A percentile compares a stretch with the other conserved stretches of the same genome.
These are phyloP conservation scores for Carterocephalus palaemon DNA, from an alignment of 2,888 invertebrate genomes.

Conservation along the genomic window DNA sequence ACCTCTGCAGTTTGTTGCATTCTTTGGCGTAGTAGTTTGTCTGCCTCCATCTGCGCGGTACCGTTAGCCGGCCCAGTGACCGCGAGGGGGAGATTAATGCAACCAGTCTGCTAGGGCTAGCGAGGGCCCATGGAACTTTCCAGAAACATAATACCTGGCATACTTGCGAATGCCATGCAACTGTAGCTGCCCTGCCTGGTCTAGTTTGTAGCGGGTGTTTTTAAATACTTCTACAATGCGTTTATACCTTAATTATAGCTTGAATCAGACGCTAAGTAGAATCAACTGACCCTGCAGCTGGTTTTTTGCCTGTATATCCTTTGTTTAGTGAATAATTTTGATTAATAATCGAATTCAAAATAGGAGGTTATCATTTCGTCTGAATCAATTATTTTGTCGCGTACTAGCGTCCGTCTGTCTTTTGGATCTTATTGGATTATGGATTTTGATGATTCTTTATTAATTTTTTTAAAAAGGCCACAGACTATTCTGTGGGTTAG, in stretches of 20 bases:
- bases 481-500: too few species aligned
- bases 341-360: too few species aligned
- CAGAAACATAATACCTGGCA: conserved; percentile 12
- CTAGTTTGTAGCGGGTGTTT: not conserved
- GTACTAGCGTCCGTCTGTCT: too few species aligned
- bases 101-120: conserved; percentile 54
- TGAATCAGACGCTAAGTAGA: too few species aligned
- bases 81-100: conserved; percentile 70
- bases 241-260: too few species aligned
- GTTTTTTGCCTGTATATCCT: not conserved
- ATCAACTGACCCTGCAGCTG: too few species aligned
- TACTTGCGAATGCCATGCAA: not conserved
- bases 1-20: conserved; percentile 37
- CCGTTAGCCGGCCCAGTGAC: conserved; percentile 75
- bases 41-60: conserved; percentile 62
- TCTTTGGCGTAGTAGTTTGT: conserved; percentile 44
- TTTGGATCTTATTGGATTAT: too few species aligned
- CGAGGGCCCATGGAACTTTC: conserved; percentile 37
- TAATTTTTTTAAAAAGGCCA: not conserved
- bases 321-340: not conserved
- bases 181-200: too few species aligned
- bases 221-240: not conserved
- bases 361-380: too few species aligned
- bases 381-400: too few species aligned
- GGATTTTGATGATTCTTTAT: not conserved